Evolutionary conservation across 1,140 invertebrate species (phyloP), one percentile per base, ranked within the genome.

Genomic region (Panulirus ornatus): DNA sequence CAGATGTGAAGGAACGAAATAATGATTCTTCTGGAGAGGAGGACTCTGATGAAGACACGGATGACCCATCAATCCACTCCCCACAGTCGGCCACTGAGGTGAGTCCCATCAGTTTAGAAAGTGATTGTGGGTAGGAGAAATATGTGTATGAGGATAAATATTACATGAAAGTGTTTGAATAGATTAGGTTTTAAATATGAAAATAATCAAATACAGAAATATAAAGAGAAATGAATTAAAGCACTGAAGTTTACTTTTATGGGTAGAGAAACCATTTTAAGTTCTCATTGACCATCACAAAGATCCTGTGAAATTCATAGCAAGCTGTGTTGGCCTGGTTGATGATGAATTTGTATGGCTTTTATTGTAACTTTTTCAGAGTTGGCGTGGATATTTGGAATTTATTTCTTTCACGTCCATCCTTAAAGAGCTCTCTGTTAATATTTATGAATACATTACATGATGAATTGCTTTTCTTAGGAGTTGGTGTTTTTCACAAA

Each of bases 11-110:
- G 38, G 91, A 89, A 11, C 58, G 42, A 2, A 73, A 79, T 66
- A 89, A 89, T 58, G 91, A 91, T 58, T 89, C 87, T n/a, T 91
- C 91, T 6, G 88, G 87, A 51, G 91, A 91, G 30, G 91, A 91
- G 5, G 91, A 91, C 73, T 91, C 91, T 2, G 91, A 91, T 27
- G 91, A 91, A 30, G 91, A 91, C 40, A 82, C 82, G 1, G 91
- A 91, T 51, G 91, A 91, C 47, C 78, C 87, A 22, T 81, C 78
- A 2, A 8, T 71, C 36, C 63, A 78, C 44, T 81, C 71, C 16
- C 91, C 81, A 11, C 83, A 76, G 54, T 51, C 86, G 14, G 44
- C 51, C 40, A 91, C 89, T 16, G 89, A 85, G 78, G 84, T 91
- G 30, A 51, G 83, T 30, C 38, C n/a, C n/a, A n/a, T 0, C 63